Base-by-base conservation (phyloP, 2,797 vertebrate species). In the Epinephelus coioides region DNA sequence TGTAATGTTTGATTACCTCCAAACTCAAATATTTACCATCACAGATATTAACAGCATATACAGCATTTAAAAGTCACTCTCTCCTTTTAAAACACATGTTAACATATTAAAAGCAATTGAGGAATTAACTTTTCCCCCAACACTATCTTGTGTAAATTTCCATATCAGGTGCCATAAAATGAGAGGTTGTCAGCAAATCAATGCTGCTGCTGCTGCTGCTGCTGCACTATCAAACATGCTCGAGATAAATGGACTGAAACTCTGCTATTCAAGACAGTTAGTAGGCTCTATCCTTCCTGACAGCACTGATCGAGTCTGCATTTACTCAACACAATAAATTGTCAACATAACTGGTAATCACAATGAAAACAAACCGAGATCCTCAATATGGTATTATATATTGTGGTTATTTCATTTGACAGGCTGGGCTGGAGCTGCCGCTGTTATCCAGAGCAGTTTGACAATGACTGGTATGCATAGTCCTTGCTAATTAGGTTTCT, bases 401-500 rank as follows among this genome's bases (percentile, higher is more conserved):
- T 74, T 54, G 27, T 51, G 47, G 23, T 64, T 69, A 80, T 69
- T 80, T 49, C 3, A 61, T 64, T 57, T 80, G 83, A 82, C 78
- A 85, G 63, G 55, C 68, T 13, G 27, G 2, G 40, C 80, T 76
- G 70, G 61, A 73, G 18, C 78, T 64, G 79, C 59, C 69, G 78
- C 38, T 43, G 64, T 66, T 74, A 70, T 61, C 75, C 69, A n/a
- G 47, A 79, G 61, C 64, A 56, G 25, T 64, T n/a, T 84, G 84
- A 81, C 81, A 82, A 43, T 78, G 64, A 84, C 69, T 79, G 72
- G 66, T 74, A 38, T 47, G 69, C 3, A 3, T 34, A 49, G 66
- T 71, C 55, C 49, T 54, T 61, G 38, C 57, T 90, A 78, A 87
- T 87, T 66, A 82, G 55, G 25, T 79, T 85, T 75, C 78, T 86